phyloP scores from a whole-genome alignment of 1,140 invertebrate species.

The Gonioctena quinquepunctata region DNA sequence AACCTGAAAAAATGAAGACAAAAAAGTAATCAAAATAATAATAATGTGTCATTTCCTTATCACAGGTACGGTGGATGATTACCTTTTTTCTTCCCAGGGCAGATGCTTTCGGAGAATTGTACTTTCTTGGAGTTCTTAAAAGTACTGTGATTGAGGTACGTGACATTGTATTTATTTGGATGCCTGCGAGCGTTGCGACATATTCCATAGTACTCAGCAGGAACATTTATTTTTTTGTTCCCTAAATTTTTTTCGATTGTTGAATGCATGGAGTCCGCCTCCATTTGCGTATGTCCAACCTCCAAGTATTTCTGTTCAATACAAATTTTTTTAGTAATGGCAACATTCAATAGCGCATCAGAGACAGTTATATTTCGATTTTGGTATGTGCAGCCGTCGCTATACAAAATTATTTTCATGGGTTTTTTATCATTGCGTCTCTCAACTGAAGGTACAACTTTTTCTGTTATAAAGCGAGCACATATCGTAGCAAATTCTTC shows the following conservation, averaged over 20 bases:
- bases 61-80: too few species aligned
- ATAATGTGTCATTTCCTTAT: too few species aligned
- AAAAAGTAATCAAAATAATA: too few species aligned
- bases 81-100: conserved; percentile 16
- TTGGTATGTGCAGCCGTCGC: conserved; percentile 22
- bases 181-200: not conserved
- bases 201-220: not conserved
- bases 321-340: conserved; percentile 1
- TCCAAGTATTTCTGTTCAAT: conserved; percentile 26
- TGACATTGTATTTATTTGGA: conserved; percentile 5
- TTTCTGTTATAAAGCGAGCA: not conserved
- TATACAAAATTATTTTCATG: conserved; percentile 24
- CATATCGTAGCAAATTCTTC: conserved; percentile 19
- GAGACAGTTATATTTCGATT: conserved; percentile 7
- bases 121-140: conserved; percentile 12
- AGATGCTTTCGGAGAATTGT: conserved; percentile 10
- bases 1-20: too few species aligned
- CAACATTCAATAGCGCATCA: conserved; percentile 2
- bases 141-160: conserved; percentile 1
- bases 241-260: conserved; percentile 11
- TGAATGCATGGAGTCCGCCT: conserved; percentile 23
- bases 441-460: not conserved
- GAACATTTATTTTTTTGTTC: conserved; percentile 9
- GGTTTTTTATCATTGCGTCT: not conserved
- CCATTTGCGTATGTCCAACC: conserved; percentile 27